phyloP scores from a whole-genome alignment of 2,888 invertebrate genomes.

The Leucania comma region DNA sequence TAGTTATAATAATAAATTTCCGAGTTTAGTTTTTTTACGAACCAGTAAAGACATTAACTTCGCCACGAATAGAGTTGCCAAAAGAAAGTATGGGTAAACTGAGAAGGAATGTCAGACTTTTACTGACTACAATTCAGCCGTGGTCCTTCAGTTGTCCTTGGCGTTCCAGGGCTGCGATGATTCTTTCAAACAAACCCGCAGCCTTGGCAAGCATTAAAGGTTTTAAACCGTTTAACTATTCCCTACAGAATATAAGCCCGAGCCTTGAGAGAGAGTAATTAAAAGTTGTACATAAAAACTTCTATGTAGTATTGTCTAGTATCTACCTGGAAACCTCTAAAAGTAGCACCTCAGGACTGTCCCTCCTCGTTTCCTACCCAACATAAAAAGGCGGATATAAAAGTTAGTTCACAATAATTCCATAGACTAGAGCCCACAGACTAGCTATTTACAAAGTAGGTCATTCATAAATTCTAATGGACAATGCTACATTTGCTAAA shows the following conservation, averaged over 20 bases:
- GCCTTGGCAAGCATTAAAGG: not conserved
- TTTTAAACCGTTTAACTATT: not conserved
- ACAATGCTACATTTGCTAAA: slow-evolving; percentile 47
- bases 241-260: not conserved
- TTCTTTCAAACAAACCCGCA: too few species aligned
- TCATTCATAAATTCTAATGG: slow-evolving; percentile 47
- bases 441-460: slow-evolving; percentile 45
- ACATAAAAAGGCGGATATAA: slow-evolving; percentile 12
- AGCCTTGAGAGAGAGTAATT: not conserved
- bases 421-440: not conserved
- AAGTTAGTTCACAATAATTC: slow-evolving; percentile 33
- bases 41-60: too few species aligned
- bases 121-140: too few species aligned
- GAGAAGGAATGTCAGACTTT: too few species aligned
- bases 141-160: too few species aligned
- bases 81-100: too few species aligned
- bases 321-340: not conserved
- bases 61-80: too few species aligned
- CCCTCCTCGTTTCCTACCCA: not conserved
- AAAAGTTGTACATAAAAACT: not conserved
- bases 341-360: not conserved
- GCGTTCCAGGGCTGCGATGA: too few species aligned
- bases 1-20: too few species aligned
- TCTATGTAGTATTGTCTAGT: not conserved
- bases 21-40: too few species aligned